Conservation (phyloP, 2,797 vertebrate genomes). For the Danio jaintianensis region DNA sequence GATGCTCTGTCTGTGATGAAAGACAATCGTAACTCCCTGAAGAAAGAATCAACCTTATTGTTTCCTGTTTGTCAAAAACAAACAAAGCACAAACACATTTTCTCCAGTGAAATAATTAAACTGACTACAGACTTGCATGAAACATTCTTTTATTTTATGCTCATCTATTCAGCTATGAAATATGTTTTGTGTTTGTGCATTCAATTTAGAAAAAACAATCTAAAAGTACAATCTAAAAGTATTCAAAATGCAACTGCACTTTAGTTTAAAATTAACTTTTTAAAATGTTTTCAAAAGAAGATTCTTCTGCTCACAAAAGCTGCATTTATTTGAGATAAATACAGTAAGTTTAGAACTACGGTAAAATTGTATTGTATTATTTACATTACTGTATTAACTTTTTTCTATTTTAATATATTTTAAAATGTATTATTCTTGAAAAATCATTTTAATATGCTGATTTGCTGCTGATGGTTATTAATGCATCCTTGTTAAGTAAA, state of each 20-base stretch:
- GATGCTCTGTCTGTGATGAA: neutral
- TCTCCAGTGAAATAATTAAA: slow-evolving; percentile 6
- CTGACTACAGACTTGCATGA: neutral
- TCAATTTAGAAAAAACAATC: neutral
- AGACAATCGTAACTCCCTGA: neutral
- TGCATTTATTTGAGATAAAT: neutral
- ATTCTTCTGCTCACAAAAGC: no score
- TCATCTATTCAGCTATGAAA: neutral
- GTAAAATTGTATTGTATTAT: neutral
- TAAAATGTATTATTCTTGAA: neutral
- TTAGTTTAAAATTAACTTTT: no score
- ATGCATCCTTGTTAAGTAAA: neutral
- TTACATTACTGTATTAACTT: neutral
- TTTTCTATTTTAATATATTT: neutral
- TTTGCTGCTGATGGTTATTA: neutral
- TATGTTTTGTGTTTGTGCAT: neutral
- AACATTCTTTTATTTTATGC: neutral
- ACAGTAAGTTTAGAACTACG: neutral
- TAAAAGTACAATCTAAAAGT: no score
- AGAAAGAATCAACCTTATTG: neutral
- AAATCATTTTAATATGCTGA: neutral
- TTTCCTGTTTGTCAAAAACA: neutral
- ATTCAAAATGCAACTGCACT: no score
- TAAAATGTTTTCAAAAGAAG: no score
- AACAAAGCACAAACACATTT: neutral